A percentile compares a stretch with the other conserved stretches of the same genome.
phyloP scores from a whole-genome alignment of 2,113 vertebrate genomes.

The Proteles cristata region DNA sequence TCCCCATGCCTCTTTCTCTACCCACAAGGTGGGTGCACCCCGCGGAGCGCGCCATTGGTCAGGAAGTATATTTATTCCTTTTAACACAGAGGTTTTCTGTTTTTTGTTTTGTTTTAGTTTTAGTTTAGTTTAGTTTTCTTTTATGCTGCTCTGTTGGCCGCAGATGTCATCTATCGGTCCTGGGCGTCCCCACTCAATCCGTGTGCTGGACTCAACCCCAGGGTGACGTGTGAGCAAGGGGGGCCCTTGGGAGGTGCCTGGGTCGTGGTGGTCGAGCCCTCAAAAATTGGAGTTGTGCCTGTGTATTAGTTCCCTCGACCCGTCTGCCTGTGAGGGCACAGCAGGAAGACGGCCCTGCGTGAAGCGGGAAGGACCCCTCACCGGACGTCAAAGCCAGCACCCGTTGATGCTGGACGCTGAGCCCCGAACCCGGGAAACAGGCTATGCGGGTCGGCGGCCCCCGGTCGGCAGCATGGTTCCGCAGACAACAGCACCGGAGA shows the following conservation, averaged over 20 bases:
- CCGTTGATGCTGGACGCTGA: not conserved
- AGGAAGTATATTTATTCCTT: no score
- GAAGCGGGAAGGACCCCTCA: not conserved
- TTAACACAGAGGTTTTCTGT: not conserved
- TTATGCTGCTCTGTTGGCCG: no score
- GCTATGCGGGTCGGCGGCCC: accelerated
- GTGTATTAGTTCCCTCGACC: no score
- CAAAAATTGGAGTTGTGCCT: not conserved
- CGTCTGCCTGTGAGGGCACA: not conserved
- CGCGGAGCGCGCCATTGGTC: accelerated
- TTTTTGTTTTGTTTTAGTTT: not conserved
- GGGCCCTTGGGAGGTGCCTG: not conserved
- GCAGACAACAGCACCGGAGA: accelerated
- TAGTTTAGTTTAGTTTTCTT: no score
- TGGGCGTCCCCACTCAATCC: no score
- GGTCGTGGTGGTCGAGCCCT: not conserved
- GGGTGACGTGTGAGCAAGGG: accelerated
- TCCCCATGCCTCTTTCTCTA: accelerated
- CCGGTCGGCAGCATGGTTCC: accelerated
- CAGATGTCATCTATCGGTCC: accelerated
- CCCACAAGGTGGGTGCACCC: accelerated
- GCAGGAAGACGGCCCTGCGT: no score
- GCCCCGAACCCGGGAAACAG: no score
- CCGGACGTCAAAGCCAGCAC: accelerated
- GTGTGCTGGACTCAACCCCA: no score